Conservation (phyloP, 2,888 invertebrate genomes). For the Drosophila pullipes region DNA sequence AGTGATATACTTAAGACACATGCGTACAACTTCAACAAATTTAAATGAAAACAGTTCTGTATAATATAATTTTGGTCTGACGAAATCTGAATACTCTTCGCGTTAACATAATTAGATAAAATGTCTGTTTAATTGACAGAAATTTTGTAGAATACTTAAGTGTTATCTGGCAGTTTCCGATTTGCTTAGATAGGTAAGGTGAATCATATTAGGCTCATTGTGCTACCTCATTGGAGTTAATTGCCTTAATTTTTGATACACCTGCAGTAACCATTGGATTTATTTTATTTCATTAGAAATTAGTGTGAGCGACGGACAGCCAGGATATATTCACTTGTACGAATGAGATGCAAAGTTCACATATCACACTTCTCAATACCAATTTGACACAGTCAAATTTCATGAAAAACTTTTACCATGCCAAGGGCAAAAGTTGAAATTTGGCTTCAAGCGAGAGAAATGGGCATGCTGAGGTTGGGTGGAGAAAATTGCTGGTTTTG, state of each 20-base stretch:
- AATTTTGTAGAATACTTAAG: not conserved
- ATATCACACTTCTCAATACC: not conserved
- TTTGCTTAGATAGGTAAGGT: not conserved
- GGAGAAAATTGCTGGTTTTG: conserved; percentile 22
- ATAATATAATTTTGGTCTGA: no score
- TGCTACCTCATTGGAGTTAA: not conserved
- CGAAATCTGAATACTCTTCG: conserved; percentile 22
- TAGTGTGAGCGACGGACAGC: no score
- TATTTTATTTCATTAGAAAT: not conserved
- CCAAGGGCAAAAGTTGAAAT: conserved; percentile 43
- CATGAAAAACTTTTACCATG: conserved; percentile 22
- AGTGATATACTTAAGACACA: conserved; percentile 16
- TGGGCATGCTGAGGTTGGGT: not conserved
- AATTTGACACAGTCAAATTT: conserved; percentile 10
- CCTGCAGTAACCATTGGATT: not conserved
- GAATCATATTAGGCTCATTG: not conserved
- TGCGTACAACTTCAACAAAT: conserved; percentile 50
- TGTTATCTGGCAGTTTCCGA: not conserved
- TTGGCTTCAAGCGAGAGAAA: conserved; percentile 22
- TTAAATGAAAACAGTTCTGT: conserved; percentile 24
- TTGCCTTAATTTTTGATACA: no score
- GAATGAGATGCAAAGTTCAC: not conserved
- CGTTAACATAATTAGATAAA: not conserved
- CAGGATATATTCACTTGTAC: not conserved
- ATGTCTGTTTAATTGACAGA: not conserved